Evolutionary conservation across 2,888 invertebrate genomes (phyloP), one percentile per base, ranked within the genome.

Genomic region (Drymonia ruficornis): DNA sequence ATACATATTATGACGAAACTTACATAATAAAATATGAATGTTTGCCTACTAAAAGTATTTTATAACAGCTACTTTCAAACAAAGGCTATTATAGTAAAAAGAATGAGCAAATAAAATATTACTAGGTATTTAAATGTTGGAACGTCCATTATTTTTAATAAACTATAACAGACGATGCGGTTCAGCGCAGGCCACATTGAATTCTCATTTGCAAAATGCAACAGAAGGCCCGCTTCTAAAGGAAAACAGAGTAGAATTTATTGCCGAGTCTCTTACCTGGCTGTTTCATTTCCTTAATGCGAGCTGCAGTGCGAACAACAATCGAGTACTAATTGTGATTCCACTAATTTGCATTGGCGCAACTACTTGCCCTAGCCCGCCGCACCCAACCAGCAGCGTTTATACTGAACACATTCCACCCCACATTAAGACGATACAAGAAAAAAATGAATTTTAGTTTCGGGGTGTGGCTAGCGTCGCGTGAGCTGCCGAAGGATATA

Each of bases 311-410:
- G 76, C 70, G 80, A 80, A 83, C 82, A 82, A 86, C 87, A 87
- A 87, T 88, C 81, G 81, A 81, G 83, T 77, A 76, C 85, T 87
- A 88, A 89, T 88, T 89, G 88, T 83, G 82, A 89, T 89, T 88
- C 85, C 76, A 79, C 83, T 86, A 87, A 89, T 88, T 89, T 87
- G 84, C 86, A 89, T 87, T 79, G 79, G 78, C 71, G 74, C 76
- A 63, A 68, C 74, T 70, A 75, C 76, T 80, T 77, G 69, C 72
- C 65, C 71, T 65, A 67, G 69, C 61, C 67, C 62, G 73, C 69
- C 68, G 72, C 72, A 61, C 72, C 67, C 67, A 63, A 62, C 56
- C 64, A 73, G 74, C 67, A 73, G 74, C 67, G 64, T 70, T 59
- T 70, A 69, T 61, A 71, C 60, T 57, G 65, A 52, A 56, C 56